These are phyloP conservation scores for Tachysurus fulvidraco DNA, from an alignment of 2,113 vertebrate genomes.

Conservation along the genomic window DNA sequence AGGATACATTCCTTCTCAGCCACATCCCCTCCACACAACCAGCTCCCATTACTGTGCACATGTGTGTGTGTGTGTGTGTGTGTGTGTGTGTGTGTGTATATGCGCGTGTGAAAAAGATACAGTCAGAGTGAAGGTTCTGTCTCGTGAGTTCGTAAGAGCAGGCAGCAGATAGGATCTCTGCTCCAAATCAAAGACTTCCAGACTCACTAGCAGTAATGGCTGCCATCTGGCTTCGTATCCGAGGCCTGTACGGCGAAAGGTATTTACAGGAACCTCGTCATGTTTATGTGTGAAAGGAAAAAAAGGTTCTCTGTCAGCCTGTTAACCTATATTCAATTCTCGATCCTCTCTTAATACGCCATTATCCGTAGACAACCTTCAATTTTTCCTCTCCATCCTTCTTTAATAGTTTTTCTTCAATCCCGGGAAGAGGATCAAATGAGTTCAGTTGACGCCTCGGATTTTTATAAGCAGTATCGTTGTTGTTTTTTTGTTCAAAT, in stretches of 20 bases:
- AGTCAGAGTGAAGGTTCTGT: conserved; percentile 16
- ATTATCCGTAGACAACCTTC: not conserved
- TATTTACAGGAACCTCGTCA: conserved; percentile 52
- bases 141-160: conserved; percentile 22
- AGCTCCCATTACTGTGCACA: conserved; percentile 23
- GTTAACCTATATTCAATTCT: not conserved
- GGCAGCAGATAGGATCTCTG: conserved; percentile 59
- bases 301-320: conserved; percentile 5
- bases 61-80: conserved; percentile 32
- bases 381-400: not conserved
- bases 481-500: conserved; percentile 35
- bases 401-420: conserved; percentile 6
- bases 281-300: conserved; percentile 56
- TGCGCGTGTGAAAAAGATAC: conserved; percentile 34
- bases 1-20: conserved; percentile 67
- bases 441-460: conserved; percentile 9
- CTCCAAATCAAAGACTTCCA: conserved; percentile 73
- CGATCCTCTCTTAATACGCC: not conserved
- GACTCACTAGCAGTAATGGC: conserved; percentile 64
- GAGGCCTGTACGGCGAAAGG: conserved; percentile 50
- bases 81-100: conserved; percentile 37
- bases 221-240: conserved; percentile 64
- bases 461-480: conserved; percentile 7
- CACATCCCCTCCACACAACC: conserved; percentile 59
- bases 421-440: conserved; percentile 33